Base-by-base conservation (phyloP, 2,888 invertebrate genomes). In the Tromatobia lineatoria region DNA sequence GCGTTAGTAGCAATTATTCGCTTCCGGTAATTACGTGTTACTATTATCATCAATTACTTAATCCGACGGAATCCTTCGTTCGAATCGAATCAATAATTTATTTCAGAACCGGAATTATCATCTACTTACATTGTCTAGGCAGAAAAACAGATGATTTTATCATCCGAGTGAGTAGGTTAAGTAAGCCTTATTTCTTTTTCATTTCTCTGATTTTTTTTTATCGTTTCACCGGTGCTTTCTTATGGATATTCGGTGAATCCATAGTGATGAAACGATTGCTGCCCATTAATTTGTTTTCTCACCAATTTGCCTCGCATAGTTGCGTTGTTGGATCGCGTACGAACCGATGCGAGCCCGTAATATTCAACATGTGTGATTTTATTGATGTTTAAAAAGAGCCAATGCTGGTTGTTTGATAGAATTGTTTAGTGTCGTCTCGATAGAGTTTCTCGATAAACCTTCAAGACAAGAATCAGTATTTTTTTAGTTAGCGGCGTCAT, bases 161-260 rank as follows among this genome's bases (percentile, higher is more conserved):
- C 74, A 80, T 80, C 80, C 80, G 83, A 83, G 80, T 83, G 80
- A 80, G 38, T 76, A 76, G 15, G 67, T 13, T 45, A 15, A 66
- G 52, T 25, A 34, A 71, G 25, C 50, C 38, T 57, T 67, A 42
- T 73, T 29, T 52, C 47, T 67, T 15, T 67, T 20, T 45, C 42
- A 23, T 8, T 20, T 61, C 15, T 57, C 25, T 13, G 13, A 54
- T 66, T 78, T 47, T 66, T 54, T 71, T 2, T 59, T 45, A 57
- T 77, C 57, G 67, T 66, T 52, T 64, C 64, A 61, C 74, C 84
- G 74, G 80, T 84, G 83, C 83, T 84, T 77, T 69, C 50, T 78
- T 84, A 29, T 13, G 61, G 23, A 38, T n/a, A 64, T 71, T 73
- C 50, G 29, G 69, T 54, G 47, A 34, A 71, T 71, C 34, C 42